Base-by-base conservation (phyloP, 2,113 vertebrate species). In the Oryzias curvinotus region DNA sequence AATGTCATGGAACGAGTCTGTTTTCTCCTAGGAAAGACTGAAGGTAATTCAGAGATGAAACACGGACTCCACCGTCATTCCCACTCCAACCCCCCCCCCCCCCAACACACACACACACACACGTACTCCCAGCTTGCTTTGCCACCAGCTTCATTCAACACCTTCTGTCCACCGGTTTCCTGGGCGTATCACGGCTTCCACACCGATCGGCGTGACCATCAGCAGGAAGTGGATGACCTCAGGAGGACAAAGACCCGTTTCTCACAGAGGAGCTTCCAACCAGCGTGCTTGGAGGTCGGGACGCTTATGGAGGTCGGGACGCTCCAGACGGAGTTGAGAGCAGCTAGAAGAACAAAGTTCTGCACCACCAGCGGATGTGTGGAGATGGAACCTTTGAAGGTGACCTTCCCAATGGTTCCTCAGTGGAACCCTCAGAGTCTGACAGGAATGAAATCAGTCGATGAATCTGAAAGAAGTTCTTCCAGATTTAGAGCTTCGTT, bases 191-290 rank as follows among this genome's bases (percentile, higher is more conserved):
- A 76, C 41, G 2, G 21, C 52, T 3, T 14, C 62, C 72, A 73
- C 54, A 47, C 62, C 26, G 77, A 78, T 75, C 64, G 73, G 50
- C 42, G 41, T 47, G 65, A 83, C 87, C 82, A 86, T 81, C 63
- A 48, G 10, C 62, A 81, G 85, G 87, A 89, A 80, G 77, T 80
- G 12, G 52, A 57, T 63, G 78, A 78, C 82, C 80, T 79, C 51
- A 18, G 73, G 62, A n/a, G 36, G 51, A 52, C 77, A 83, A 82
- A 75, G 78, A 66, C 17, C 28, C 1, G 1, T 52, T 72, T 70
- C 72, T 55, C 0, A 21, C 51, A 48, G 45, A 68, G 50, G 63
- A 60, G 25, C 46, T 4, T 25, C 73, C 77, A 82, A 85, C 21
- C 21, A 23, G 21, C 21, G 21, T 2, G 8, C 12, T 3, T 36